Evolutionary conservation across 1,140 invertebrate species (phyloP).

Genomic region (Drosophila navojoa): DNA sequence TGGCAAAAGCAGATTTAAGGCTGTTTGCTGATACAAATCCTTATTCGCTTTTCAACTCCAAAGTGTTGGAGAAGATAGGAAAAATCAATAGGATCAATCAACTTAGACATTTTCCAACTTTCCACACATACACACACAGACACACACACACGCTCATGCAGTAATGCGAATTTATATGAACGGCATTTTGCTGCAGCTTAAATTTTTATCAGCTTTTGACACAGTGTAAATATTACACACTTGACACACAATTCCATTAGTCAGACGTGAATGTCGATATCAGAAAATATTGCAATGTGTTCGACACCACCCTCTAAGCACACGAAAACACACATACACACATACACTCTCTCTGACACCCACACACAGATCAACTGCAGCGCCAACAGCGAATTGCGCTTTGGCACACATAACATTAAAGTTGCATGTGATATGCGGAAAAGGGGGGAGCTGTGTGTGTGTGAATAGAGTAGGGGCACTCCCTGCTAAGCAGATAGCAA

Average conservation of each 20-base stretch:
- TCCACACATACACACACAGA: conserved; percentile 14
- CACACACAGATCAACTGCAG: conserved; percentile 1
- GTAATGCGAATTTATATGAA: conserved; percentile 68
- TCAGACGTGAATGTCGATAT: conserved; percentile 76
- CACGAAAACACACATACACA: not conserved
- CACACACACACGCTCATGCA: not conserved
- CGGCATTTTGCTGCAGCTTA: conserved; percentile 68
- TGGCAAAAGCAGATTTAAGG: conserved; percentile 16
- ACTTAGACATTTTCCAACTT: conserved; percentile 43
- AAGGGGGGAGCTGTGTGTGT: not conserved
- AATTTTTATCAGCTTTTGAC: conserved; percentile 82
- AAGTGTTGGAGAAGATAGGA: conserved; percentile 42
- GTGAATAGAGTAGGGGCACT: not conserved
- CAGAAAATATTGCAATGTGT: conserved; percentile 69
- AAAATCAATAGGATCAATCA: conserved; percentile 81
- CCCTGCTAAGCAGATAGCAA: conserved; percentile 38
- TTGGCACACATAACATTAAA: conserved; percentile 79
- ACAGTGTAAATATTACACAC: conserved; percentile 81
- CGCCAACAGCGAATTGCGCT: conserved; percentile 12
- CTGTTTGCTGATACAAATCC: conserved; percentile 65
- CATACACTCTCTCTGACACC: not conserved
- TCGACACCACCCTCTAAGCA: not conserved
- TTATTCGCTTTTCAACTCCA: conserved; percentile 42
- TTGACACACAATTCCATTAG: conserved; percentile 83
- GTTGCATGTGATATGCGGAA: conserved; percentile 50